phyloP scores from a whole-genome alignment of 2,113 vertebrate species.

The Cairina moschata region DNA sequence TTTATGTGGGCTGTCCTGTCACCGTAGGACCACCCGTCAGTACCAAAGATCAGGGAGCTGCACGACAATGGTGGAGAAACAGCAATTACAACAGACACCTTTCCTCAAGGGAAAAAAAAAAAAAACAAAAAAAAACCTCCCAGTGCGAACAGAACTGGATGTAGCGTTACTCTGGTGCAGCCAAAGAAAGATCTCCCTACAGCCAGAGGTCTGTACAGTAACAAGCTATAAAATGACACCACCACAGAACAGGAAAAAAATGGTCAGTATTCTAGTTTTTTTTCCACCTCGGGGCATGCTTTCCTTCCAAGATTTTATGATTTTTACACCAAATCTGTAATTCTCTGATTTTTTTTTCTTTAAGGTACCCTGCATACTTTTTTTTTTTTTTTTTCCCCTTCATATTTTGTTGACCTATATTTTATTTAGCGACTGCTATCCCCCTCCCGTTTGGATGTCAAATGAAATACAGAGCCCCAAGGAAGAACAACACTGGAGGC shows the following conservation, averaged over 20 bases:
- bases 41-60: not conserved
- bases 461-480: not conserved
- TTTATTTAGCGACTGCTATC: not conserved
- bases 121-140: not conserved
- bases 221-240: conserved; percentile 21
- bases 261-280: not conserved
- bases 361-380: not conserved
- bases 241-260: not conserved
- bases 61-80: not conserved
- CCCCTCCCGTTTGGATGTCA: not conserved
- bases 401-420: not conserved
- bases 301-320: not conserved
- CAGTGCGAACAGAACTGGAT: not conserved
- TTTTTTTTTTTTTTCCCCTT: not conserved
- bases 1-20: not conserved
- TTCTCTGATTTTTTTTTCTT: not conserved
- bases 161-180: not conserved
- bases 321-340: not conserved
- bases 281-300: not conserved
- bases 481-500: not conserved
- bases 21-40: not conserved
- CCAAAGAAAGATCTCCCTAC: not conserved
- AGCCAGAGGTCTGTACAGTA: not conserved
- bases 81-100: not conserved
- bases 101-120: not conserved